Percentiles rank a stretch among this genome's conserved stretches.
Evolutionary conservation across 1,140 invertebrate species (phyloP).

Genomic region (Plectrocnemia conspersa): DNA sequence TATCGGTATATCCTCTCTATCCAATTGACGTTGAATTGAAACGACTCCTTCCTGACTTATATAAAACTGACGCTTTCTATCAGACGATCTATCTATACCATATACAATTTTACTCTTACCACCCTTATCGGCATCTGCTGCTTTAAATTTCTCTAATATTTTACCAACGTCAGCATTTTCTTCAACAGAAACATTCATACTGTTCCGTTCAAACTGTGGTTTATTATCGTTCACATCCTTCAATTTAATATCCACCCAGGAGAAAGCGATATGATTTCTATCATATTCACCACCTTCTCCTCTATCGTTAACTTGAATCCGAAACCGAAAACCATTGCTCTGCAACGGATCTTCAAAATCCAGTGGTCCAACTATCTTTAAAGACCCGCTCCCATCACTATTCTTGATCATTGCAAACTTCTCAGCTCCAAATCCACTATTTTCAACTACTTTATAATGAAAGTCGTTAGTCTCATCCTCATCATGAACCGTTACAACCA

Average conservation of each 20-base stretch:
- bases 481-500: slow-evolving; percentile 61
- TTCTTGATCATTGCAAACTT: slow-evolving; percentile 65
- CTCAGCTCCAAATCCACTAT: slow-evolving; percentile 59
- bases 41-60: slow-evolving; percentile 59
- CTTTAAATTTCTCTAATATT: slow-evolving; percentile 57
- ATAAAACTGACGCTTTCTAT: slow-evolving; percentile 56
- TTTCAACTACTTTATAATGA: slow-evolving; percentile 54
- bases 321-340: slow-evolving; percentile 56
- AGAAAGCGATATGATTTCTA: slow-evolving; percentile 60
- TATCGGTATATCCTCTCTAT: slow-evolving; percentile 54
- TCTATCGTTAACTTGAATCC: slow-evolving; percentile 56
- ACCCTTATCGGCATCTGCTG: slow-evolving; percentile 59
- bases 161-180: slow-evolving; percentile 61
- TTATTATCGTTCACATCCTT: slow-evolving; percentile 61
- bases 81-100: slow-evolving; percentile 57
- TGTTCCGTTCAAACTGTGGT: slow-evolving; percentile 56
- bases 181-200: slow-evolving; percentile 58
- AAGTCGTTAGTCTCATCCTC: slow-evolving; percentile 61
- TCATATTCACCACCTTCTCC: slow-evolving; percentile 55
- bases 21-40: slow-evolving; percentile 54
- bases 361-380: slow-evolving; percentile 61
- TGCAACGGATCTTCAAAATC: slow-evolving; percentile 58
- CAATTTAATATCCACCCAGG: slow-evolving; percentile 59
- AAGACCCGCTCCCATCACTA: slow-evolving; percentile 60
- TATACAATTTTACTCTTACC: slow-evolving; percentile 54